Evolutionary conservation across 53 echinoderm and acorn worm species (phyloP), one percentile per base, ranked within the genome.

Genomic region (Holothuria leucospilota): DNA sequence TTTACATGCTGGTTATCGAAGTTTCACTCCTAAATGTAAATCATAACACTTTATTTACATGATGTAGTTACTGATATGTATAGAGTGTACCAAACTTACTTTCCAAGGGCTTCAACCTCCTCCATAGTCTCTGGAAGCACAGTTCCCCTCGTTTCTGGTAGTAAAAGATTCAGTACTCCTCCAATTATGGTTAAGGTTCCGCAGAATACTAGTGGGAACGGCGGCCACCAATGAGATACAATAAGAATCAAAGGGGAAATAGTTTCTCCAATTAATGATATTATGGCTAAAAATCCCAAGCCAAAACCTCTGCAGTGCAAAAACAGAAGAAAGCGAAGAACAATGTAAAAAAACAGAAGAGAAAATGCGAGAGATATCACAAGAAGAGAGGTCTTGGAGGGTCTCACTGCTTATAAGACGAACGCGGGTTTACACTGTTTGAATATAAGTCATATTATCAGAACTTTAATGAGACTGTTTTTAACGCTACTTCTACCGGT

Each of bases 91-190:
- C 56, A 56, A 38, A 28, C 80, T 20, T 80, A 80, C 80, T 59
- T 80, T 25, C 80, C 80, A 11, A 80, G 80, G 21, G 59, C 80
- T 18, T 59, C 80, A 59, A 59, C 80, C 21, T 80, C 80, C 58
- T 80, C 80, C 6, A 80, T 59, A 28, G 80, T 80, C 20, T 80
- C 80, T 16, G 80, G 80, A 13, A 80, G 34, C 80, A 80, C 34
- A 38, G 80, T 80, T 16, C 80, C 80, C 62, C 80, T 80, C 14
- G 80, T 80, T 25, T 80, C 80, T 18, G 80, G 80, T 61, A 80
- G 61, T 25, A 80, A 2, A 13, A 59, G 16, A 20, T 29, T 58
- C 59, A 80, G 58, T 1, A 30, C 30, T 34, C 80, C 80, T 15
- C 80, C 80, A 60, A 13, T 24, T 34, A 29, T 30, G 5, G 80